Evolutionary conservation across 2,888 invertebrate species (phyloP).

Genomic region (Drosophila borealis): DNA sequence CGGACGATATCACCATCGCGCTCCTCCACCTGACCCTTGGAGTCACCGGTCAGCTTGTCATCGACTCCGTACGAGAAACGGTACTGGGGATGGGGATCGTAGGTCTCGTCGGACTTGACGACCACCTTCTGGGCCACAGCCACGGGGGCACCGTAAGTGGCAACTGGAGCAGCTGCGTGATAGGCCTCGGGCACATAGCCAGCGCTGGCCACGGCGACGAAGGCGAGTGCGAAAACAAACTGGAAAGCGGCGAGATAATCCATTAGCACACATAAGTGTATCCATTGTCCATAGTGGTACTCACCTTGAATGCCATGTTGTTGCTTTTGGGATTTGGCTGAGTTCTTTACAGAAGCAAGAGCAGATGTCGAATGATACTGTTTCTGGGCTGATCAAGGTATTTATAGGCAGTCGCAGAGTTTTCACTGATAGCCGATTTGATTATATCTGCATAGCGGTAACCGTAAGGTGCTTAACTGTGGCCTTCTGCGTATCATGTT

Average conservation of each 20-base stretch:
- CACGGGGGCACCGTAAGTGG: constrained; percentile 66
- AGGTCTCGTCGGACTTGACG: constrained; percentile 72
- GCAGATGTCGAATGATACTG: constrained; percentile 69
- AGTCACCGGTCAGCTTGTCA: constrained; percentile 83
- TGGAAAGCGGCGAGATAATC: constrained; percentile 55
- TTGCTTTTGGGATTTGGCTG: constrained; percentile 43
- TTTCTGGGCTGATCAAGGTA: constrained; percentile 47
- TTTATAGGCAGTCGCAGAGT: constrained; percentile 68
- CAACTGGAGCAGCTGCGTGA: constrained; percentile 68
- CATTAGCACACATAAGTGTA: constrained; percentile 21
- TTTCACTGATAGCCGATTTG: constrained; percentile 55
- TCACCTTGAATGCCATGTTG: constrained; percentile 83
- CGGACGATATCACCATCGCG: constrained; percentile 84
- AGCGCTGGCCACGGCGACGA: constrained; percentile 80
- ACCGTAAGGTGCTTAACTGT: constrained; percentile 67
- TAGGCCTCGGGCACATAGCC: constrained; percentile 73
- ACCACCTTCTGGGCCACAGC: constrained; percentile 77
- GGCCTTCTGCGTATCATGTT: constrained; percentile 80
- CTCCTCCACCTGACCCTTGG: constrained; percentile 83
- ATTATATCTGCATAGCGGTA: constrained; percentile 49
- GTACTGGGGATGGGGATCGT: constrained; percentile 83
- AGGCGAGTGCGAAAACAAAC: constrained; percentile 80
- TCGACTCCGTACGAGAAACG: constrained; percentile 83
- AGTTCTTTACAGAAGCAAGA: constrained; percentile 74
- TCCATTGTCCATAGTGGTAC: constrained; percentile 22